Conservation (phyloP, 2,888 invertebrate species). For the Ophioninae sp. region DNA sequence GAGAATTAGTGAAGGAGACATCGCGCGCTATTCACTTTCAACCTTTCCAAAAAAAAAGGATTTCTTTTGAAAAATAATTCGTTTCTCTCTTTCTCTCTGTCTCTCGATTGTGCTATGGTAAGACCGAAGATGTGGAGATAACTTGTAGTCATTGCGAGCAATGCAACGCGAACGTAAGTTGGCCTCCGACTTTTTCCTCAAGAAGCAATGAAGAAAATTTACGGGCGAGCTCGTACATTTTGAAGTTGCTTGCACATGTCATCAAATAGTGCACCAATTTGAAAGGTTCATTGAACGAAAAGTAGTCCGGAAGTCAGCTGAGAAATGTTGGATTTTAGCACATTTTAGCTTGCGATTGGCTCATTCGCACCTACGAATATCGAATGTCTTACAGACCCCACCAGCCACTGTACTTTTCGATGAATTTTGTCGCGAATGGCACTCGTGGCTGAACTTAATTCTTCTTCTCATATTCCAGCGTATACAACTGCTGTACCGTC, state of each 20-base stretch:
- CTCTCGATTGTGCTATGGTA: conserved; percentile 66
- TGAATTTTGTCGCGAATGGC: background rate
- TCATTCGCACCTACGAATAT: background rate
- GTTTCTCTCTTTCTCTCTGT: conserved; percentile 49
- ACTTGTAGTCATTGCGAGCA: conserved; percentile 78
- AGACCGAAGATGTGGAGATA: conserved; percentile 78
- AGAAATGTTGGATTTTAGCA: background rate
- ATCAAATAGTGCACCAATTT: background rate
- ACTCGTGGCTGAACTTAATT: background rate
- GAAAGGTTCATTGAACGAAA: background rate
- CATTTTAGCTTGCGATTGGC: background rate
- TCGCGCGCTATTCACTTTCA: background rate
- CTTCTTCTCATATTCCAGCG: conserved; percentile 83
- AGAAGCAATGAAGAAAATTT: background rate
- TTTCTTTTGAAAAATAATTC: background rate
- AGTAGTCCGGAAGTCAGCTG: background rate
- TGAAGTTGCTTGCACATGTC: background rate
- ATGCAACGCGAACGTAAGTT: conserved; percentile 78
- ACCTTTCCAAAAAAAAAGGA: background rate
- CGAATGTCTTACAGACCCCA: background rate
- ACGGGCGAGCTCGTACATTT: background rate
- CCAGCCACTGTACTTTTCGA: background rate
- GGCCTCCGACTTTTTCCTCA: conserved; percentile 1
- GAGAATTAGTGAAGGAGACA: background rate
- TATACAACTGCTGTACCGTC: conserved; percentile 91